Conservation (phyloP, 2,888 invertebrate genomes). For the Pristionchus arcanus region DNA sequence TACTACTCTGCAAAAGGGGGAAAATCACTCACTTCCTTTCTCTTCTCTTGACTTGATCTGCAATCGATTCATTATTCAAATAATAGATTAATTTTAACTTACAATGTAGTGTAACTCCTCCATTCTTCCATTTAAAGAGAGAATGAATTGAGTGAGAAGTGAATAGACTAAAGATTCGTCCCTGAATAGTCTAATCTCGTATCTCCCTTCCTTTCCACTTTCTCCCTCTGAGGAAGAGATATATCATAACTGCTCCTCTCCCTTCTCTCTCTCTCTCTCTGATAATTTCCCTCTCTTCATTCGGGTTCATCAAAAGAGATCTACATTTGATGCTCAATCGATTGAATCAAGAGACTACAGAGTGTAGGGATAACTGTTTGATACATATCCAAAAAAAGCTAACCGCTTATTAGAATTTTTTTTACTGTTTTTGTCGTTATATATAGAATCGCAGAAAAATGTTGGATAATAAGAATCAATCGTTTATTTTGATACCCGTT, state of each 20-base stretch:
- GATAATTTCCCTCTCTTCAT: background rate
- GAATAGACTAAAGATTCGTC: slow-evolving; percentile 33
- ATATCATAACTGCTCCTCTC: slow-evolving; percentile 23
- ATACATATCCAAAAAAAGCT: background rate
- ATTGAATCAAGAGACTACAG: background rate
- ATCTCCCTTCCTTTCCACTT: slow-evolving; percentile 17
- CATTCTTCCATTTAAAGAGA: slow-evolving; percentile 50
- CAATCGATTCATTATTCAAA: background rate
- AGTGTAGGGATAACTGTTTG: too few relatives aligned
- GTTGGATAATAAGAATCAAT: background rate
- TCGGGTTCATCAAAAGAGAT: background rate
- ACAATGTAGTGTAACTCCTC: slow-evolving; percentile 46
- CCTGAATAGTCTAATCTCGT: slow-evolving; percentile 38
- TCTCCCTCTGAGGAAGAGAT: slow-evolving; percentile 14
- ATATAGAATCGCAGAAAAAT: background rate
- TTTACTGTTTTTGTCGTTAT: background rate
- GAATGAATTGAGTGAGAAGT: background rate
- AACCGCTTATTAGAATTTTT: background rate
- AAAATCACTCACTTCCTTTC: slow-evolving; percentile 12
- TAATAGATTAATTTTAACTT: background rate
- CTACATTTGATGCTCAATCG: background rate
- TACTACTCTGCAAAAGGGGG: slow-evolving; percentile 21
- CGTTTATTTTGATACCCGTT: background rate
- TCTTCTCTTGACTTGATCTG: slow-evolving; percentile 35
- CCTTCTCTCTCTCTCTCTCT: background rate